Percentiles rank a stretch among this genome's conserved stretches.
phyloP scores from a whole-genome alignment of 2,113 vertebrate species.

The Petrocephalus microphthalmus region DNA sequence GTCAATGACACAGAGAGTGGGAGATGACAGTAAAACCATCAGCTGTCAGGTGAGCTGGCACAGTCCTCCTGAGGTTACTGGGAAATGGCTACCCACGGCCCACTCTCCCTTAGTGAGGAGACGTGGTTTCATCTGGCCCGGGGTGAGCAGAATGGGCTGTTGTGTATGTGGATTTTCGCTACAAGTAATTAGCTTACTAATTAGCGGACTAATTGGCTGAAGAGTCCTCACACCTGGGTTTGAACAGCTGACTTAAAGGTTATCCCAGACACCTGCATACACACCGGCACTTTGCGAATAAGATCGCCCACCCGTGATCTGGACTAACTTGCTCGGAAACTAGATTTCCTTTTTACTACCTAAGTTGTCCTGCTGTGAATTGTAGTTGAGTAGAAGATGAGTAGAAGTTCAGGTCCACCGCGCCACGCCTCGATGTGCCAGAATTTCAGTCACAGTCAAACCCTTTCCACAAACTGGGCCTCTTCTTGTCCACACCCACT shows the following conservation, averaged over 20 bases:
- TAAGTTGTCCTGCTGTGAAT: neutral
- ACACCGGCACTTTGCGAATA: no score
- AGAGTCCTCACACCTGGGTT: no score
- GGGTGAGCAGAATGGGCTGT: no score
- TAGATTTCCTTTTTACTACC: neutral
- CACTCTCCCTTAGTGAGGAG: neutral
- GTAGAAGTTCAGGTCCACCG: neutral
- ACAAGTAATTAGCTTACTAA: no score
- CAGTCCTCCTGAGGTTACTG: neutral
- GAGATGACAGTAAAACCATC: neutral
- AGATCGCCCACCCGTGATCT: no score
- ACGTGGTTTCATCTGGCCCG: neutral
- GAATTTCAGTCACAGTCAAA: neutral
- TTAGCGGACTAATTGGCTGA: no score
- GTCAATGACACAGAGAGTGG: neutral
- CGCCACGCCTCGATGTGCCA: neutral
- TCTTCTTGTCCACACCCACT: neutral
- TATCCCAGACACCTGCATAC: no score
- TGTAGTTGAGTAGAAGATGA: no score
- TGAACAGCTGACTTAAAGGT: no score
- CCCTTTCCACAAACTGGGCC: neutral
- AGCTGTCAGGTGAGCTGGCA: neutral
- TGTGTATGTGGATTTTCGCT: no score
- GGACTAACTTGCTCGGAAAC: neutral
- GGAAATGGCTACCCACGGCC: neutral